Conservation (phyloP, 2,797 vertebrate species). For the Triplophysa yarkandensis region DNA sequence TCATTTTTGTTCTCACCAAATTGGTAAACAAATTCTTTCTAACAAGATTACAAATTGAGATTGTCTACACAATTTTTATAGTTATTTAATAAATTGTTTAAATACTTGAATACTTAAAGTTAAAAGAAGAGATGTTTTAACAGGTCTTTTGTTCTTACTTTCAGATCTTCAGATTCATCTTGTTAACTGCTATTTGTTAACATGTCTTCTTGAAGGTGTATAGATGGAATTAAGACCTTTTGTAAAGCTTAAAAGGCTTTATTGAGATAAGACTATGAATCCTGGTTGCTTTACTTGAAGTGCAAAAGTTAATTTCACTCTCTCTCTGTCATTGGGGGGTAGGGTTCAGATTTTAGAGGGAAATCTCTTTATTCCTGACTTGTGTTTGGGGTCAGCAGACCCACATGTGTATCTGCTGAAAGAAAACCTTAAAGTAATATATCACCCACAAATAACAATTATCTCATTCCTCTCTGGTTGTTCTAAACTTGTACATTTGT, state of each 20-base stretch:
- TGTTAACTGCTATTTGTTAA: neutral
- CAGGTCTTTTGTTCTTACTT: neutral
- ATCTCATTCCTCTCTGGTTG: too few relatives aligned
- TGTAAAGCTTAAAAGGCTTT: neutral
- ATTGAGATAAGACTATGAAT: neutral
- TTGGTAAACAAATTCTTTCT: too few relatives aligned
- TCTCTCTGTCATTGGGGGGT: neutral
- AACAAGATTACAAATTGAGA: too few relatives aligned
- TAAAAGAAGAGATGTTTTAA: too few relatives aligned
- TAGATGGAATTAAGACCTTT: neutral
- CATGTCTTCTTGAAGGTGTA: neutral
- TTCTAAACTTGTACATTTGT: too few relatives aligned
- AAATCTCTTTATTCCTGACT: neutral
- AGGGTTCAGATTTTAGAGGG: neutral
- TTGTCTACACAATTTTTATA: too few relatives aligned
- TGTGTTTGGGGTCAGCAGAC: neutral
- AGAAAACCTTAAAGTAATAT: neutral
- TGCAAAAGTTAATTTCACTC: neutral
- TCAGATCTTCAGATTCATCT: neutral
- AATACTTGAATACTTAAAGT: too few relatives aligned
- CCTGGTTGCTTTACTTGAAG: neutral
- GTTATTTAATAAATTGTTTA: too few relatives aligned
- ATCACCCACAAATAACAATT: too few relatives aligned
- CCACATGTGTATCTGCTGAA: neutral
- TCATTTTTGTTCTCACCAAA: too few relatives aligned